Evolutionary conservation across 37 sponge, comb jelly and placozoan species (phyloP), one percentile per base, ranked within the genome.

Genomic region (Dysidea cf. avara): DNA sequence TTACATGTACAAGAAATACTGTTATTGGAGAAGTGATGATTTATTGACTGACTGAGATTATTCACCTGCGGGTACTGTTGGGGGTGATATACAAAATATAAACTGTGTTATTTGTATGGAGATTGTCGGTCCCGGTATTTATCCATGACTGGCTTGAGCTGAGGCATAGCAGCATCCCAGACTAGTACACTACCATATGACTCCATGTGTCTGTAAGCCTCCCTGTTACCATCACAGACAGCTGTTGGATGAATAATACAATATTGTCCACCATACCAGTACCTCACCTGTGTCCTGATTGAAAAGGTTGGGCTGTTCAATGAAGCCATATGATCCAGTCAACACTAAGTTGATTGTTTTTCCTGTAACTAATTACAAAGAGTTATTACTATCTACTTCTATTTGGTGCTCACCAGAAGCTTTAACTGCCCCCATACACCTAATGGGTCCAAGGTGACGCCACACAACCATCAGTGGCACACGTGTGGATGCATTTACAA

Each of bases 141-240:
- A 9, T 68, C 68, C 68, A 68, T 68, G 5, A n/a, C 29, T 48
- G 68, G 46, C 33, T 82, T 88, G 33, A 67, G 22, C 13, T 63
- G 78, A 4, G 84, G 71, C 80, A 89, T 79, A n/a, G 79, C 66
- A 49, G 80, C 73, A 64, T 89, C 90, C 90, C 90, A 89, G 36
- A 83, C 69, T 17, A 89, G 64, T 38, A 89, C 49, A 43, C 68
- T 68, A 36, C 89, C 89, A 49, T 68, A 78, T 39, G 47, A n/a
- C n/a, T n/a, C n/a, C n/a, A n/a, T n/a, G n/a, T n/a, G n/a, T n/a
- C n/a, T n/a, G n/a, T n/a, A n/a, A n/a, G n/a, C n/a, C n/a, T n/a
- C n/a, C n/a, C n/a, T n/a, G n/a, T n/a, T n/a, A n/a, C n/a, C n/a
- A n/a, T n/a, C n/a, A n/a, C n/a, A n/a, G n/a, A 71, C 36, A 52